Evolutionary conservation across 2,797 vertebrate genomes (phyloP).

Genomic region (Phoxinus dragarum): DNA sequence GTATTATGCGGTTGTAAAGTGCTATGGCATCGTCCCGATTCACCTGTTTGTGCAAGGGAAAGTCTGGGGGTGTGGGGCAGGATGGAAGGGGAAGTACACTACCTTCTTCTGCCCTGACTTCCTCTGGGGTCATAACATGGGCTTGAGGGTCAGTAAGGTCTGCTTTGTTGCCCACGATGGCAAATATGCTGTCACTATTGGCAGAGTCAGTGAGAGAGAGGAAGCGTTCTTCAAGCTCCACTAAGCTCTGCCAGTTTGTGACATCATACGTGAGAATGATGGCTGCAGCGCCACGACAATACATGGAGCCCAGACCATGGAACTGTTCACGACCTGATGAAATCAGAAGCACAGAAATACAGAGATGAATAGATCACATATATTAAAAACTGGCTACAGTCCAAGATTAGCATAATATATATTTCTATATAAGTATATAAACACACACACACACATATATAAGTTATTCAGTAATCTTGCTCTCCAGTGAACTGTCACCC

Average conservation of each 20-base stretch:
- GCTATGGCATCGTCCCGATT: conserved; percentile 82
- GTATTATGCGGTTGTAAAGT: conserved; percentile 88
- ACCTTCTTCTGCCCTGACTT: conserved; percentile 27
- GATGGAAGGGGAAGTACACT: not conserved
- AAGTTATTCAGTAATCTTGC: not conserved
- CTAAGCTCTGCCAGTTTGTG: conserved; percentile 89
- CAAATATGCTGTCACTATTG: conserved; percentile 90
- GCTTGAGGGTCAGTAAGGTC: conserved; percentile 84
- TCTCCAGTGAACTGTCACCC: not conserved
- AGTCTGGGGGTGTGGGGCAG: conserved; percentile 28
- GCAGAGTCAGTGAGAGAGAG: conserved; percentile 91
- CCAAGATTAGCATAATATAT: not conserved
- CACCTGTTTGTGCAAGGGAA: conserved; percentile 80
- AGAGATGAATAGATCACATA: not conserved
- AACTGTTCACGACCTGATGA: conserved; percentile 92
- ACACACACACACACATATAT: not conserved
- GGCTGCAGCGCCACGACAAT: conserved; percentile 90
- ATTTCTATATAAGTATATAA: not conserved
- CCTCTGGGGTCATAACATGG: conserved; percentile 51
- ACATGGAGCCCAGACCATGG: conserved; percentile 96
- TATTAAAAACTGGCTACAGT: not conserved
- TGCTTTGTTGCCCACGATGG: conserved; percentile 93
- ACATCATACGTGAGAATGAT: conserved; percentile 94
- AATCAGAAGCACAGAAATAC: not conserved
- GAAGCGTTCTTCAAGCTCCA: conserved; percentile 94